These are phyloP conservation scores for Mus spicilegus DNA, from an alignment of 2,113 vertebrate genomes.

Conservation along the genomic window DNA sequence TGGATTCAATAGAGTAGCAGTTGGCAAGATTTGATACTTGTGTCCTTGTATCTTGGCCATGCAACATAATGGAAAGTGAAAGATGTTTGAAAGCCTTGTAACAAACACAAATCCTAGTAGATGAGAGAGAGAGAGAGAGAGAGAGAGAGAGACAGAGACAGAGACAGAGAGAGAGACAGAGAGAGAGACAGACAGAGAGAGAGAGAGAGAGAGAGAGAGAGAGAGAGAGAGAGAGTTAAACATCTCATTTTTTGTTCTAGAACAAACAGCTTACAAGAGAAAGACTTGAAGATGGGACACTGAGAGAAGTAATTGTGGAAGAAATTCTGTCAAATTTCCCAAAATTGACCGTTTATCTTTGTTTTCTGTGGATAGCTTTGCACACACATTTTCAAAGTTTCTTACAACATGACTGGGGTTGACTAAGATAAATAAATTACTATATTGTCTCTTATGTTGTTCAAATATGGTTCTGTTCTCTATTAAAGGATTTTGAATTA, in stretches of 20 bases:
- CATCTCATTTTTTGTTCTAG: not conserved
- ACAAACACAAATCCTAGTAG: not conserved
- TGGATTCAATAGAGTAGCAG: not conserved
- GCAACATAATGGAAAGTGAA: not conserved
- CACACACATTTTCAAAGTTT: not conserved
- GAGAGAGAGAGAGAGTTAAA: not conserved
- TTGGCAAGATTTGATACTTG: not conserved
- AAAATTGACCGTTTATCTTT: not conserved
- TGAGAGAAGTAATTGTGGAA: not conserved
- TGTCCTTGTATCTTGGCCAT: not conserved
- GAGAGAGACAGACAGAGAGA: not conserved
- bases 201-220: not conserved
- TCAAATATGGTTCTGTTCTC: not conserved
- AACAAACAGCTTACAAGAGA: not conserved
- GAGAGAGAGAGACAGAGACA: not conserved
- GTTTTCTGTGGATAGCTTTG: constrained; percentile 3
- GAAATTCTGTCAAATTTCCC: not conserved
- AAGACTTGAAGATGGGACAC: not conserved
- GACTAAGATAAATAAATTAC: not conserved
- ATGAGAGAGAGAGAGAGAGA: not conserved
- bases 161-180: not conserved
- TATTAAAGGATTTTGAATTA: not conserved
- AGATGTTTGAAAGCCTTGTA: not conserved
- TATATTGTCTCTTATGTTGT: not conserved
- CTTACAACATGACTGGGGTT: not conserved